Evolutionary conservation across 2,113 vertebrate genomes (phyloP).

Genomic region (Rissa tridactyla): DNA sequence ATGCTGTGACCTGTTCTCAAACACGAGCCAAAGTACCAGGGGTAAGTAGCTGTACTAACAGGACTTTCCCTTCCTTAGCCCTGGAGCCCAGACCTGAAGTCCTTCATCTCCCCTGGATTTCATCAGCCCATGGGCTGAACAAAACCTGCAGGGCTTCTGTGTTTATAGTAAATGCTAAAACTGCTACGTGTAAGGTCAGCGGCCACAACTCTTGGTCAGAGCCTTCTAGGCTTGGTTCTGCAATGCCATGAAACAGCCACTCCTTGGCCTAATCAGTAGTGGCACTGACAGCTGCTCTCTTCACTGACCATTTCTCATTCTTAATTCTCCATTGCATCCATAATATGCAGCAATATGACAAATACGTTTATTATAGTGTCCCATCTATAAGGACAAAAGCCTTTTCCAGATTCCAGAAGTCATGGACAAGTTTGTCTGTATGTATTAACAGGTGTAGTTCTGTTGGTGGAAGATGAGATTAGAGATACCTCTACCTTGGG

Average conservation of each 20-base stretch:
- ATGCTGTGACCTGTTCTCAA: not conserved
- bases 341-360: not conserved
- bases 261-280: not conserved
- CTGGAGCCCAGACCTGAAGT: not conserved
- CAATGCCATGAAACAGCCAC: not conserved
- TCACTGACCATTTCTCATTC: not conserved
- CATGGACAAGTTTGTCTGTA: not conserved
- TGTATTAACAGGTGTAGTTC: not conserved
- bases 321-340: not conserved
- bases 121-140: not conserved
- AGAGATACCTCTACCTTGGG: not conserved
- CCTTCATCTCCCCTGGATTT: not conserved
- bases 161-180: not conserved
- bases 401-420: not conserved
- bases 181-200: accelerated
- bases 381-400: not conserved
- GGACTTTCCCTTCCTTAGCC: not conserved
- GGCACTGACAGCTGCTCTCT: not conserved
- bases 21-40: not conserved
- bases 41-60: not conserved
- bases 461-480: not conserved
- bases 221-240: not conserved
- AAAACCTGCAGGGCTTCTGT: not conserved
- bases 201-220: not conserved
- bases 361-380: not conserved